Conservation (phyloP, 2,888 invertebrate species). For the Diabrotica balteata region DNA sequence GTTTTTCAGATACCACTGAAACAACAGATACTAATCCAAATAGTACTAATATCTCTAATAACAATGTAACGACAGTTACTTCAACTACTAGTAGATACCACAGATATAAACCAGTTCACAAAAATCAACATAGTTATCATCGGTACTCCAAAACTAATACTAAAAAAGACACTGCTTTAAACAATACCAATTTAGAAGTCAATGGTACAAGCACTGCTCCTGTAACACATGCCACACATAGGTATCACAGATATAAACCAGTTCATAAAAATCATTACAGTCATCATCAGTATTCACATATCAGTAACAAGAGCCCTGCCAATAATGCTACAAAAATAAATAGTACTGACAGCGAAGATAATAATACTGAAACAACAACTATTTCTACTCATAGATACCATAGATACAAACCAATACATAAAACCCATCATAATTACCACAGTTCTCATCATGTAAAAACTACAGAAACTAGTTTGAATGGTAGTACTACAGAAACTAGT, state of each 20-base stretch:
- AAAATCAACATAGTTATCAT: background rate
- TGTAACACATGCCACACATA: background rate
- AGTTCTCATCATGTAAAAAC: too few species aligned
- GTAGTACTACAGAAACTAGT: too few species aligned
- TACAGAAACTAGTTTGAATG: too few species aligned
- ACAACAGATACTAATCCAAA: background rate
- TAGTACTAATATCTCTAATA: too few species aligned
- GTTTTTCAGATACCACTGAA: background rate
- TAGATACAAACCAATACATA: background rate
- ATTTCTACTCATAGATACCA: background rate
- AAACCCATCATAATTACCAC: too few species aligned
- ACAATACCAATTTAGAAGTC: too few species aligned
- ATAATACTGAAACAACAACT: background rate
- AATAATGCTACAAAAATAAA: too few species aligned
- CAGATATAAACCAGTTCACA: background rate
- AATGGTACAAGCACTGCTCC: background rate
- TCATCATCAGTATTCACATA: background rate
- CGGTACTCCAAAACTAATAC: background rate
- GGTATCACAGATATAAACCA: background rate
- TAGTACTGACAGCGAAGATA: too few species aligned
- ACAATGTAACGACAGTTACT: background rate
- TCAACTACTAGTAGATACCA: background rate
- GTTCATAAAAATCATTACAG: too few species aligned
- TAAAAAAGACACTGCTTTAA: background rate
- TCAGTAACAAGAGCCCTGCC: background rate